Evolutionary conservation across 2,888 invertebrate species (phyloP).

Genomic region (Marasmarcha lunaedactyla): DNA sequence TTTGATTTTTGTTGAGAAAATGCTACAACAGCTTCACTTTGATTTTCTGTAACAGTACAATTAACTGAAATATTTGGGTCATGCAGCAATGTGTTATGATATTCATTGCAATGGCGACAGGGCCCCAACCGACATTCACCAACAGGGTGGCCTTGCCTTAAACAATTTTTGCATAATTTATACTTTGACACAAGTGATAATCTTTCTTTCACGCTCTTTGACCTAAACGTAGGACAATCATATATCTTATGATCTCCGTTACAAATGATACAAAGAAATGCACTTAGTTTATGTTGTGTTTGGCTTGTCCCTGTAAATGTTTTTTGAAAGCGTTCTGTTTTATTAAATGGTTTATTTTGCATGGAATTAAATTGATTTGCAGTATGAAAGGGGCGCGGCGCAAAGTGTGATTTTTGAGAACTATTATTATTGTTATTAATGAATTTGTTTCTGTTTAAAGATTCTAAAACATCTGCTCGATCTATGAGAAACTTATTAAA

Average conservation of each 20-base stretch:
- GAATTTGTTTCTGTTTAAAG: slow-evolving; percentile 6
- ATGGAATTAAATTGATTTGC: neutral
- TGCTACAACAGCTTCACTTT: no score
- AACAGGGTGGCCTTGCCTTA: neutral
- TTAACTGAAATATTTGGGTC: neutral
- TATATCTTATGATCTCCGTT: slow-evolving; percentile 6
- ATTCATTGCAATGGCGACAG: neutral
- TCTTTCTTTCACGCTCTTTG: neutral
- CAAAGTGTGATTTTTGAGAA: neutral
- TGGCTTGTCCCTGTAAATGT: no score
- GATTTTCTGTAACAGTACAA: no score
- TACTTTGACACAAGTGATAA: slow-evolving; percentile 5
- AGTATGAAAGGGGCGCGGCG: no score
- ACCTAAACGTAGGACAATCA: slow-evolving; percentile 8
- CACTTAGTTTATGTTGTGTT: neutral
- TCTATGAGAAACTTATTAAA: slow-evolving; percentile 13
- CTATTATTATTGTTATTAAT: neutral
- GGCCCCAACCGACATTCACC: neutral
- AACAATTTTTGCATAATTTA: slow-evolving; percentile 6
- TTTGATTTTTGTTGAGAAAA: no score
- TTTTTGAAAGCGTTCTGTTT: no score
- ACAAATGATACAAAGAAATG: slow-evolving; percentile 6
- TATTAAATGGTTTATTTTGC: neutral
- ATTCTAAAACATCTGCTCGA: slow-evolving; percentile 13
- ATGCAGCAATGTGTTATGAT: neutral